Evolutionary conservation across 1,140 invertebrate genomes (phyloP).

Genomic region (Paraescarpia echinospica): DNA sequence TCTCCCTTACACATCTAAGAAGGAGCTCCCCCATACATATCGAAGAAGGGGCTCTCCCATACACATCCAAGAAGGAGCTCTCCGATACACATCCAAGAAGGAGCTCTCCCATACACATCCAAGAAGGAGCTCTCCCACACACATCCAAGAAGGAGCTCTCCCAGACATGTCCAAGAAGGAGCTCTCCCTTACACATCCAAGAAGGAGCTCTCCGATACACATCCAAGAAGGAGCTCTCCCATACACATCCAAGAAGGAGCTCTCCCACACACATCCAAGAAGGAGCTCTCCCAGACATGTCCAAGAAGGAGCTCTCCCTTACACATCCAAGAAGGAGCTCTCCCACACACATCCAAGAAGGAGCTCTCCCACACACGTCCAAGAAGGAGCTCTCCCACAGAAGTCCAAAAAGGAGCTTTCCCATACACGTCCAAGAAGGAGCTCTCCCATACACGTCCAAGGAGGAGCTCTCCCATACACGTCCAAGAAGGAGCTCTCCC

Average conservation of each 20-base stretch:
- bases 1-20: background rate
- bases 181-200: background rate
- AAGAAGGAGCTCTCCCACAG: no score
- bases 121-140: background rate
- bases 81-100: background rate
- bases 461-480: background rate
- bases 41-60: background rate
- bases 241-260: background rate
- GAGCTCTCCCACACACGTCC: background rate
- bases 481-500: background rate
- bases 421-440: background rate
- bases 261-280: background rate
- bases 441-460: background rate
- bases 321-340: background rate
- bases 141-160: background rate
- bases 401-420: no score
- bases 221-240: background rate
- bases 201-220: background rate
- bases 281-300: no score
- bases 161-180: no score
- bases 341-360: background rate
- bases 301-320: background rate
- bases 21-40: no score
- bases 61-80: background rate
- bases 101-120: background rate